A percentile compares a stretch with the other conserved stretches of the same genome.
These are phyloP conservation scores for Mystacornis crossleyi DNA, from an alignment of 2,113 vertebrate genomes.

Conservation along the genomic window DNA sequence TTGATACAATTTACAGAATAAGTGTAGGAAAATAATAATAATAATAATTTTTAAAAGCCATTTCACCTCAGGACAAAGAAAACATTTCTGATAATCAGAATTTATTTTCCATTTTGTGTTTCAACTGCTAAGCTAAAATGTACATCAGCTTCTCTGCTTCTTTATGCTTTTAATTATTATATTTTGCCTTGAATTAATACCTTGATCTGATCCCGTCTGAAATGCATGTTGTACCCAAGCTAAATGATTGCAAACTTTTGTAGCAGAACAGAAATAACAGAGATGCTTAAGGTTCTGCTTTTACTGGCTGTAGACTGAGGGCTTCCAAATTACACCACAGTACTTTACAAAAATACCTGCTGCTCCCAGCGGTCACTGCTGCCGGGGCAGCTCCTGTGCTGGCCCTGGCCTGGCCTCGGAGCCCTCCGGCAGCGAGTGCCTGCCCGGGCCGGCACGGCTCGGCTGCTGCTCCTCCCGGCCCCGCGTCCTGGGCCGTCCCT, in stretches of 20 bases:
- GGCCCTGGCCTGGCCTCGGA: not conserved
- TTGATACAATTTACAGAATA: not conserved
- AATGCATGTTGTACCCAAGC: not conserved
- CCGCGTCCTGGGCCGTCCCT: rapidly evolving
- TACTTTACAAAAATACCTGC: not conserved
- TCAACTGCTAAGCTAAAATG: not conserved
- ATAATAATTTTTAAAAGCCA: not conserved
- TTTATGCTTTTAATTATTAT: not conserved
- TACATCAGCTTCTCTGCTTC: not conserved
- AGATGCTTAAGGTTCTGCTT: not conserved
- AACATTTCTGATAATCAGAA: not conserved
- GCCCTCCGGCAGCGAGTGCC: not conserved
- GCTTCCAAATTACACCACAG: not conserved
- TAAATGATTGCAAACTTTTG: not conserved
- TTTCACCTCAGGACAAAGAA: not conserved
- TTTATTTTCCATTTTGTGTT: not conserved
- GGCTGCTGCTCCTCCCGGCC: not conserved
- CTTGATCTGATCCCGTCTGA: not conserved
- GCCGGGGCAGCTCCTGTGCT: not conserved
- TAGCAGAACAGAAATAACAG: not conserved
- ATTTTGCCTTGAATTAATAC: not conserved
- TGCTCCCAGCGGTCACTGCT: not conserved
- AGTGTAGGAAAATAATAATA: not conserved
- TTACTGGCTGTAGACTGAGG: not conserved
- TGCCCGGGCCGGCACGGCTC: not conserved